Base-by-base conservation (phyloP, 2,113 vertebrate genomes). In the Lontra canadensis region DNA sequence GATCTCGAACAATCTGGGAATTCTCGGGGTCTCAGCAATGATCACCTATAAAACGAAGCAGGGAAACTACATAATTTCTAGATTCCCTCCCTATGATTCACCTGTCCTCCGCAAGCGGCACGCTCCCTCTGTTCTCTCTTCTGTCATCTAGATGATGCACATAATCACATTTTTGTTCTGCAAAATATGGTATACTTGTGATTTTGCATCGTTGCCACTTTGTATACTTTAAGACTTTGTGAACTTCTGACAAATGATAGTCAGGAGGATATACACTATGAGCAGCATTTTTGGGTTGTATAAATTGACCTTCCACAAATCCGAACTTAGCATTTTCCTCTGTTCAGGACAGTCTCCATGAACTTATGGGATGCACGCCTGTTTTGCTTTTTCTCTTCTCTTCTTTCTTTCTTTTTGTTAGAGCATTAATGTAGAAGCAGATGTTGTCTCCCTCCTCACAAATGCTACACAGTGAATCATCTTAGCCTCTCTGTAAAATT, bases 391-490 rank as follows among this genome's bases (percentile, higher is more conserved):
- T 49, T 39, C 39, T 88, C 13, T 44, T 31, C 42, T 17, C 65
- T 18, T 52, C 49, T 26, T 49, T 71, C 5, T 74, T 52, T 74
- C 73, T 3, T 76, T 23, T 93, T 26, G 94, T 29, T n/a, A 52
- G 81, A 52, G 96, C 98, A 96, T 93, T 98, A 98, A 97, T 97
- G 94, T 94, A 95, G 98, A 98, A 98, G 96, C 99, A 99, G 98
- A 98, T 99, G 99, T 98, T 98, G 96, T 95, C 95, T 98, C 97
- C 94, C 89, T 98, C 81, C 79, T 94, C 98, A 92, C 85, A 95
- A 98, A 99, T 97, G 98, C 98, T 98, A 97, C 97, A 98, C 98
- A 98, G 98, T 99, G 99, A 99, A 99, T 99, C 99, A 99, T 99
- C 97, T 96, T 97, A 98, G 99, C 96, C 98, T 98, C 99, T 99